These are phyloP conservation scores for Dendroctonus valens DNA, from an alignment of 1,140 invertebrate species.

Conservation along the genomic window DNA sequence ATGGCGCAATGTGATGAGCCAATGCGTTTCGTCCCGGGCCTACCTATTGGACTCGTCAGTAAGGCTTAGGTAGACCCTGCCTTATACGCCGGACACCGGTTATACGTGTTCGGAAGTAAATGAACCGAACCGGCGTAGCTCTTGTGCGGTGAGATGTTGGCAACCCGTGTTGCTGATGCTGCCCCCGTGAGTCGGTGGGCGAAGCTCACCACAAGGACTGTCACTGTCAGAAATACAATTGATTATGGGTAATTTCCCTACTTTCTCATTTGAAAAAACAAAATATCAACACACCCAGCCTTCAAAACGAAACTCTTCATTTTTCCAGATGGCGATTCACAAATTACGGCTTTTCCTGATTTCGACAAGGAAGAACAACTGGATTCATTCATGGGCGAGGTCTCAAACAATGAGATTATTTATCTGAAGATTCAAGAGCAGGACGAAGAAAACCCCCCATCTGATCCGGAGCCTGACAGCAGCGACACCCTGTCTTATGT, in stretches of 20 bases:
- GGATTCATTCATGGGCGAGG: not conserved
- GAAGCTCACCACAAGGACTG: too few species aligned
- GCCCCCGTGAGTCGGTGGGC: too few species aligned
- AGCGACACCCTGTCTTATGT: conserved; percentile 15
- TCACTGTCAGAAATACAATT: too few species aligned
- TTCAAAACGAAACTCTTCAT: not conserved
- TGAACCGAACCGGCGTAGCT: too few species aligned
- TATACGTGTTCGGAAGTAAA: too few species aligned
- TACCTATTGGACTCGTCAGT: too few species aligned
- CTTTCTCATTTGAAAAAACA: conserved; percentile 30
- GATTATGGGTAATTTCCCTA: conserved; percentile 42
- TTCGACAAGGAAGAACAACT: conserved; percentile 15
- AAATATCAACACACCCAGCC: conserved; percentile 11
- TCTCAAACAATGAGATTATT: conserved; percentile 28
- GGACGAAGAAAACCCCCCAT: not conserved
- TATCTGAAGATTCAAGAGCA: conserved; percentile 33
- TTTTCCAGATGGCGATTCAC: conserved; percentile 18
- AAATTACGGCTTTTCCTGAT: conserved; percentile 11
- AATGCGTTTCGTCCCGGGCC: too few species aligned
- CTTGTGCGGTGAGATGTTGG: too few species aligned
- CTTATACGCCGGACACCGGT: too few species aligned
- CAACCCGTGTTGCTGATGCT: too few species aligned
- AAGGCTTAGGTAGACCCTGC: too few species aligned
- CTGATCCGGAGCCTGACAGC: conserved; percentile 1
- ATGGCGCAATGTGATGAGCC: too few species aligned